phyloP scores from a whole-genome alignment of 2,888 invertebrate species.

The Diadegma fenestrale region DNA sequence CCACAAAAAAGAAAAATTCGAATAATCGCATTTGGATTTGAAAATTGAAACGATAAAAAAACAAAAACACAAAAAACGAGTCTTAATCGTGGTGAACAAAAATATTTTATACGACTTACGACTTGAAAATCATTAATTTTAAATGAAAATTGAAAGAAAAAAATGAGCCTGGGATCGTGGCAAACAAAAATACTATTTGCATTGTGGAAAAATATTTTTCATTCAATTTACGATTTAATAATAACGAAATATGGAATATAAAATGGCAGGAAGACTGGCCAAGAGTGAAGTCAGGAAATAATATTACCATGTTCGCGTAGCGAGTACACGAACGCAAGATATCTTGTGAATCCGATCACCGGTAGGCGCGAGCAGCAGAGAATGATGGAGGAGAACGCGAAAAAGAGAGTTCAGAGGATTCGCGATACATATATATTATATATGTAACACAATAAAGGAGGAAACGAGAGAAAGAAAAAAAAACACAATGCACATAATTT shows the following conservation, averaged over 20 bases:
- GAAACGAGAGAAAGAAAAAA: conserved; percentile 5
- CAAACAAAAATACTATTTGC: no score
- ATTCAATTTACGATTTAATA: not conserved
- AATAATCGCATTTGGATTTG: no score
- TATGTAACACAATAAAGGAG: conserved; percentile 9
- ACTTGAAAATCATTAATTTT: no score
- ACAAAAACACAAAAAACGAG: not conserved
- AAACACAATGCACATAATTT: conserved; percentile 41
- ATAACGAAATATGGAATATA: not conserved
- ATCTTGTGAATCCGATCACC: conserved; percentile 59
- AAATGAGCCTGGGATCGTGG: not conserved
- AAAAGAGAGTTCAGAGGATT: conserved; percentile 37
- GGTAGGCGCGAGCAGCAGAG: conserved; percentile 4
- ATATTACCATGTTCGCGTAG: conserved; percentile 14
- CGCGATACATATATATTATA: conserved; percentile 28
- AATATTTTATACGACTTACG: no score
- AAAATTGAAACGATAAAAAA: no score
- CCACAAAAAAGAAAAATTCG: not conserved
- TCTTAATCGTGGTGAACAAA: no score
- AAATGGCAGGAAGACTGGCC: not conserved
- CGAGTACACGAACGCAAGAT: conserved; percentile 11
- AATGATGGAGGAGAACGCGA: conserved; percentile 49
- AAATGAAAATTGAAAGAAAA: not conserved
- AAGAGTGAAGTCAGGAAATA: conserved; percentile 10
- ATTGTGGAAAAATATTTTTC: not conserved